phyloP scores from a whole-genome alignment of 2,888 invertebrate genomes.

The Lasioglossum villosulum region DNA sequence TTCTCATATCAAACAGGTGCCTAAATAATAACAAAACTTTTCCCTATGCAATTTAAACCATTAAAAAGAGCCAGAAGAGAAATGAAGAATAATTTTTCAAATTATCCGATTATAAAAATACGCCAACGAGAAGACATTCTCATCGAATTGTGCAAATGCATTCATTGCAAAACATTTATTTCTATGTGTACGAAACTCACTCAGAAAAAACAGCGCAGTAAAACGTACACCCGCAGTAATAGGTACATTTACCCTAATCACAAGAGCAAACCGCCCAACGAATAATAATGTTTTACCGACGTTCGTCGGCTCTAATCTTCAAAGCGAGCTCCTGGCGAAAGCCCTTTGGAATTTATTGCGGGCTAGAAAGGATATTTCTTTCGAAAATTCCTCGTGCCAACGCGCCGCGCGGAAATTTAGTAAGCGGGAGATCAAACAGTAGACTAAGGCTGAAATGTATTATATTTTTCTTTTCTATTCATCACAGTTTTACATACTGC shows the following conservation, averaged over 20 bases:
- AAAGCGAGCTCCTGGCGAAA: not conserved
- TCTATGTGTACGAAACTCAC: no score
- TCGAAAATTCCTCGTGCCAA: conserved; percentile 12
- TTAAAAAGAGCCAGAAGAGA: no score
- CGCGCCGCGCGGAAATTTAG: not conserved
- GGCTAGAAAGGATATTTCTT: not conserved
- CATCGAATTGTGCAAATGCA: no score
- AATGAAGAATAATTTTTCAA: no score
- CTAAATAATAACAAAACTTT: no score
- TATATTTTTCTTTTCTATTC: not conserved
- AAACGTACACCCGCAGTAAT: no score
- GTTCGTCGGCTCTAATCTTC: not conserved
- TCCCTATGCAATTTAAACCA: no score
- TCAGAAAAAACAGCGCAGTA: no score
- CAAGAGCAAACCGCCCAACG: not conserved
- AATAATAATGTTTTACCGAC: not conserved
- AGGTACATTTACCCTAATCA: not conserved
- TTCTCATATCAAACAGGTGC: no score
- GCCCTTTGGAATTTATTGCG: not conserved
- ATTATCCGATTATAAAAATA: no score
- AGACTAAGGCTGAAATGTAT: not conserved
- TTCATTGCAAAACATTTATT: no score
- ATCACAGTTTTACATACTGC: not conserved
- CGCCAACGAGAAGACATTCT: no score
- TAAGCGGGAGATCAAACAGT: conserved; percentile 22